Percentiles rank a stretch among this genome's conserved stretches.
These are phyloP conservation scores for Scelioninae gen. 1 DNA, from an alignment of 2,888 invertebrate genomes.

Conservation along the genomic window DNA sequence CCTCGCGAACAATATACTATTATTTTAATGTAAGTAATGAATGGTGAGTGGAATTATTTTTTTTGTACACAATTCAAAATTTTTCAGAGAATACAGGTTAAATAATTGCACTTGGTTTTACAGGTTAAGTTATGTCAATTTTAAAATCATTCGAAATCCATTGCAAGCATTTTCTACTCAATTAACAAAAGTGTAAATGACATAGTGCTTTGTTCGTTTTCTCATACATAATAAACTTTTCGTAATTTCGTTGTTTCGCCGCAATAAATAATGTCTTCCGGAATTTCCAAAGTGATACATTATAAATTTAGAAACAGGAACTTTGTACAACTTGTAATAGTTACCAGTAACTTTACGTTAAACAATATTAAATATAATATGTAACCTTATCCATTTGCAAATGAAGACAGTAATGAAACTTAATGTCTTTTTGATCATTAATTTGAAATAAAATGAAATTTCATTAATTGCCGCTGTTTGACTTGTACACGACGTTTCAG, in stretches of 20 bases:
- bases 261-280: slow-evolving; percentile 27
- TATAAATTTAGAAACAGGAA: slow-evolving; percentile 36
- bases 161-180: not conserved
- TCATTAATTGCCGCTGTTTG: not conserved
- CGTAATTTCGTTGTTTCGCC: slow-evolving; percentile 16
- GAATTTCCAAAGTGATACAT: slow-evolving; percentile 19
- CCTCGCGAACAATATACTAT: no score
- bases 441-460: not conserved
- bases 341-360: slow-evolving; percentile 29
- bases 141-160: no score
- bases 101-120: no score
- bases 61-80: no score
- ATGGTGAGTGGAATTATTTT: no score
- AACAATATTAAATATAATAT: slow-evolving; percentile 35
- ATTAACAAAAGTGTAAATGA: not conserved
- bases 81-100: no score
- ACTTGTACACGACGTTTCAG: not conserved
- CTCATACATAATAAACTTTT: slow-evolving; percentile 20
- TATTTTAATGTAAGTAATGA: no score
- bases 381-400: slow-evolving; percentile 23
- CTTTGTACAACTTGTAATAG: slow-evolving; percentile 32
- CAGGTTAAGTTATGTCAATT: no score
- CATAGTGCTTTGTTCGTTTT: not conserved
- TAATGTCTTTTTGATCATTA: slow-evolving; percentile 10
- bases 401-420: slow-evolving; percentile 12